Conservation (phyloP, 1,140 invertebrate species). For the Drosophila pseudoobscura region DNA sequence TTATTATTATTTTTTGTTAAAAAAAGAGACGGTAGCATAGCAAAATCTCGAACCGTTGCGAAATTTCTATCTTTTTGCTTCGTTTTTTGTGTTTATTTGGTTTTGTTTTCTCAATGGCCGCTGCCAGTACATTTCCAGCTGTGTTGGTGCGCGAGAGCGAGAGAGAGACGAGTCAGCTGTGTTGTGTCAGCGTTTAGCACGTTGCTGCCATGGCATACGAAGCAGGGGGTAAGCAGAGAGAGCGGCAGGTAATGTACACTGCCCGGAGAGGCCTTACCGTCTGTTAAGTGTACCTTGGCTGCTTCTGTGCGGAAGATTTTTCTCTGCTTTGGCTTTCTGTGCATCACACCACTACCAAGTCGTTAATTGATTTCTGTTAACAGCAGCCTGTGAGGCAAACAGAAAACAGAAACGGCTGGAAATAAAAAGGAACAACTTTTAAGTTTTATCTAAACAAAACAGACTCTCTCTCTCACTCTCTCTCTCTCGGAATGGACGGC, state of each 20-base stretch:
- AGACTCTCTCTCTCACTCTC: background rate
- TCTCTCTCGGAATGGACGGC: no score
- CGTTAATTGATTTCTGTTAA: slow-evolving; percentile 67
- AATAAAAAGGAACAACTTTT: slow-evolving; percentile 23
- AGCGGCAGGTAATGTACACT: no score
- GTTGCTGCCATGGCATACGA: slow-evolving; percentile 23
- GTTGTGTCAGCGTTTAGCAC: slow-evolving; percentile 57
- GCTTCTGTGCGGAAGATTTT: no score
- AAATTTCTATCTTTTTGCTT: slow-evolving; percentile 65
- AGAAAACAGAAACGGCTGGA: slow-evolving; percentile 28
- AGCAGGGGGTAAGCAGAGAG: no score
- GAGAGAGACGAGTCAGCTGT: slow-evolving; percentile 62
- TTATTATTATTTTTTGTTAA: slow-evolving; percentile 41
- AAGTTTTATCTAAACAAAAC: slow-evolving; percentile 37
- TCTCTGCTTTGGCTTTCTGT: no score
- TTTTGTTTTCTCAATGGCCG: slow-evolving; percentile 54
- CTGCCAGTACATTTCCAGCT: slow-evolving; percentile 29
- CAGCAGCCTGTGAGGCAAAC: slow-evolving; percentile 50
- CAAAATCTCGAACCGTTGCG: slow-evolving; percentile 61
- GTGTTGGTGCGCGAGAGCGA: slow-evolving; percentile 34
- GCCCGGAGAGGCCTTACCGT: no score
- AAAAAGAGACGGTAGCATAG: slow-evolving; percentile 29
- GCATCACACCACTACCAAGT: slow-evolving; percentile 13
- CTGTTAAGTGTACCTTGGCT: no score
- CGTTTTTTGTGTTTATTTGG: slow-evolving; percentile 53